Percentiles rank a stretch among this genome's conserved stretches.
These are phyloP conservation scores for Temnopleurus reevesii DNA, from an alignment of 53 echinoderm and acorn worm species.

Conservation along the genomic window DNA sequence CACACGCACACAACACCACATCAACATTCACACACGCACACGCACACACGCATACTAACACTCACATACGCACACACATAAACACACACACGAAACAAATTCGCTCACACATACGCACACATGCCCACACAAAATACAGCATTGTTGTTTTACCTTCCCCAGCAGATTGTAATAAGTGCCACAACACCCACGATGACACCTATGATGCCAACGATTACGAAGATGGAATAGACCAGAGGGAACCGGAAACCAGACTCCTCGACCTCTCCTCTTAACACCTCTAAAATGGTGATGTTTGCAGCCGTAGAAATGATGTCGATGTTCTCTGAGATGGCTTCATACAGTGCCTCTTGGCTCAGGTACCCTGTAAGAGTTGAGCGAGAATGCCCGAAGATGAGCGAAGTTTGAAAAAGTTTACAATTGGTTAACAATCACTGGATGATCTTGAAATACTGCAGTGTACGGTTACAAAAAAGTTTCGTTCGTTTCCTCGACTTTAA, in stretches of 20 bases:
- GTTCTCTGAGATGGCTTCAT: constrained; percentile 69
- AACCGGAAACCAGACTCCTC: not conserved
- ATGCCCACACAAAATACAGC: too few relatives aligned
- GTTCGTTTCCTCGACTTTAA: too few relatives aligned
- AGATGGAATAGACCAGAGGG: not conserved
- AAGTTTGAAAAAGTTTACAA: not conserved
- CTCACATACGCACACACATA: too few relatives aligned
- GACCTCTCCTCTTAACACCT: constrained; percentile 39
- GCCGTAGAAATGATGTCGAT: constrained; percentile 45
- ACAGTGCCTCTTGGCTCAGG: constrained; percentile 76
- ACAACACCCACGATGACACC: not conserved
- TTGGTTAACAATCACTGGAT: not conserved
- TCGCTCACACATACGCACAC: too few relatives aligned
- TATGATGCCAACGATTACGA: not conserved
- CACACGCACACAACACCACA: too few relatives aligned
- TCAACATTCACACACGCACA: too few relatives aligned
- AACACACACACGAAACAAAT: too few relatives aligned
- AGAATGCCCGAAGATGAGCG: too few relatives aligned
- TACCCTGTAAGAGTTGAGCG: constrained; percentile 30
- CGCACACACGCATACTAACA: too few relatives aligned
- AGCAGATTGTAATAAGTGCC: constrained; percentile 1
- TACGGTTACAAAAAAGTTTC: too few relatives aligned
- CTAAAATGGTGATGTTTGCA: constrained; percentile 59
- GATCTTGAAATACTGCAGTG: not conserved
- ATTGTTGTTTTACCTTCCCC: constrained; percentile 31